A percentile compares a stretch with the other conserved stretches of the same genome.
phyloP scores from a whole-genome alignment of 2,888 invertebrate species.

The Harpalus rufipes region DNA sequence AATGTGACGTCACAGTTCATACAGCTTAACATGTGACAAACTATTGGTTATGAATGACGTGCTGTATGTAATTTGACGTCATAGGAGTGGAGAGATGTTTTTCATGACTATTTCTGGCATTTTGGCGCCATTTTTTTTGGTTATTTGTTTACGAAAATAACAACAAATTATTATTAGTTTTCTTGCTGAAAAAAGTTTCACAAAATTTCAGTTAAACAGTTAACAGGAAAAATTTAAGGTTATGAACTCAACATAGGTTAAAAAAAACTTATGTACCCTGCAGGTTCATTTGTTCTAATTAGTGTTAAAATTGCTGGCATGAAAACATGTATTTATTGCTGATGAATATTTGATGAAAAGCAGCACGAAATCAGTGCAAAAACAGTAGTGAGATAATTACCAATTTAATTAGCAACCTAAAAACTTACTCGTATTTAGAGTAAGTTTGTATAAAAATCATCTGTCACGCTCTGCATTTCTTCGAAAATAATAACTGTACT shows the following conservation, averaged over 20 bases:
- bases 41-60: too few relatives aligned
- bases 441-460: conserved; percentile 9
- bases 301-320: background rate
- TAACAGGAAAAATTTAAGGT: background rate
- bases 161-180: too few relatives aligned
- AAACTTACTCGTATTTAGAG: conserved; percentile 4
- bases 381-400: conserved; percentile 20
- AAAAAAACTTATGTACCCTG: background rate
- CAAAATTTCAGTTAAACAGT: too few relatives aligned
- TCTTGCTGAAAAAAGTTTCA: too few relatives aligned
- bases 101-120: too few relatives aligned
- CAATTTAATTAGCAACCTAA: conserved; percentile 31
- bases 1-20: too few relatives aligned
- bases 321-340: conserved; percentile 38
- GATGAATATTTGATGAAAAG: conserved; percentile 48
- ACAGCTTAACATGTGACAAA: too few relatives aligned
- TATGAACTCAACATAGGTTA: conserved; percentile 17
- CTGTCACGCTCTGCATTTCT: conserved; percentile 41
- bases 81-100: too few relatives aligned
- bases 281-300: conserved; percentile 23
- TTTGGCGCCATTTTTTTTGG: too few relatives aligned
- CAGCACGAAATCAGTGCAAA: conserved; percentile 25
- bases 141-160: too few relatives aligned
- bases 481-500: conserved; percentile 32
- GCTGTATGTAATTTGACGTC: too few relatives aligned